Conservation (phyloP, 92 coral and sea anemone species). For the Parazoanthus swiftii region DNA sequence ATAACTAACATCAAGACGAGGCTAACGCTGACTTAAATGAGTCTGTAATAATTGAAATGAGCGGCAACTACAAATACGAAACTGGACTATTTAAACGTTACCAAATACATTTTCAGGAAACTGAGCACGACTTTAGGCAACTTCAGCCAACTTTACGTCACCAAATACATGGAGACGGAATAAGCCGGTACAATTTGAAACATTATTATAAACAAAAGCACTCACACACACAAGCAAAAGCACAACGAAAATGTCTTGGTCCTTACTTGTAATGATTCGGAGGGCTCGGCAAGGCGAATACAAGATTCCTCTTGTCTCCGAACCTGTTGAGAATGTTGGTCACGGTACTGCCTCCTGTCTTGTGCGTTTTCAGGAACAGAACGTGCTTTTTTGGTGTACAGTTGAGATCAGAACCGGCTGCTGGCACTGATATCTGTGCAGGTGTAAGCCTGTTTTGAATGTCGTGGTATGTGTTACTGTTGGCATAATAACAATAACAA, state of each 20-base stretch:
- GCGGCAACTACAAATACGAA: no score
- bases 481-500: no score
- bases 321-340: constrained; percentile 87
- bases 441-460: background rate
- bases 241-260: background rate
- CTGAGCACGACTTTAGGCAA: no score
- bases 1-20: no score
- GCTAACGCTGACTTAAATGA: no score
- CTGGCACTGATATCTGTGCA: background rate
- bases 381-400: constrained; percentile 77
- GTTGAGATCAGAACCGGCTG: background rate
- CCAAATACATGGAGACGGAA: no score
- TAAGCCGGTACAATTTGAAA: no score
- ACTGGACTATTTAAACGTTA: no score
- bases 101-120: no score
- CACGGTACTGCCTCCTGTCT: constrained; percentile 90
- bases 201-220: background rate
- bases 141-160: no score
- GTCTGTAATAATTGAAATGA: no score
- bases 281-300: constrained; percentile 68
- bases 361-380: constrained; percentile 91
- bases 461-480: background rate
- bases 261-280: constrained; percentile 15
- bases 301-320: constrained; percentile 72
- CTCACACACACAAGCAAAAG: background rate